A percentile compares a stretch with the other conserved stretches of the same genome.
These are phyloP conservation scores for Graphium colonna DNA, from an alignment of 2,888 invertebrate genomes.

Conservation along the genomic window DNA sequence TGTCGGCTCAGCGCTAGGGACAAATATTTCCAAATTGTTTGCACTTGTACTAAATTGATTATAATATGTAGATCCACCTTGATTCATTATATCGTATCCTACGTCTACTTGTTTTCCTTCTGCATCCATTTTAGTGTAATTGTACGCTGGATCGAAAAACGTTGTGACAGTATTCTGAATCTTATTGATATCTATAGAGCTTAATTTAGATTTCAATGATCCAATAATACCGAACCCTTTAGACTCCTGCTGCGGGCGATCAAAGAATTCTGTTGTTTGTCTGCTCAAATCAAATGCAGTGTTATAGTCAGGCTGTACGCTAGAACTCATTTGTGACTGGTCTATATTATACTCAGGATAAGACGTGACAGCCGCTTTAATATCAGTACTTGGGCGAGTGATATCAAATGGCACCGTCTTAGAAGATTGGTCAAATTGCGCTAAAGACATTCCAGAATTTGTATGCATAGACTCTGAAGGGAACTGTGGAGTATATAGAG, in stretches of 20 bases:
- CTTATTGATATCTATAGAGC: conserved; percentile 68
- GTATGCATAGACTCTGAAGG: conserved; percentile 23
- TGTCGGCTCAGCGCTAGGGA: conserved; percentile 37
- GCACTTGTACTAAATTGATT: conserved; percentile 12
- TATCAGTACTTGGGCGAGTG: conserved; percentile 29
- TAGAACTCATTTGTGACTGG: conserved; percentile 30
- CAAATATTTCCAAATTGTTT: conserved; percentile 49
- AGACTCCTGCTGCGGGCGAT: conserved; percentile 45
- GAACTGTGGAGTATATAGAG: conserved; percentile 52
- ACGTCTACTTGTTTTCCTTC: conserved; percentile 31
- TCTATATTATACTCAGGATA: conserved; percentile 31
- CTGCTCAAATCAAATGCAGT: conserved; percentile 65
- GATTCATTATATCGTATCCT: background rate
- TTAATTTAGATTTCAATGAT: conserved; percentile 69
- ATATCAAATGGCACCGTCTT: conserved; percentile 35
- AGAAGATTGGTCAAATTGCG: background rate
- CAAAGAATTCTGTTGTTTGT: conserved; percentile 46
- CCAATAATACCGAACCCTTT: conserved; percentile 67
- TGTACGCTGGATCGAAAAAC: conserved; percentile 70
- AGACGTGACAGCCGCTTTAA: conserved; percentile 7
- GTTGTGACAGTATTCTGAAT: conserved; percentile 70
- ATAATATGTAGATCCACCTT: conserved; percentile 28
- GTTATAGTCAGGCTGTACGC: conserved; percentile 36
- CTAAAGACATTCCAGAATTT: conserved; percentile 26
- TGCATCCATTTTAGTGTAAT: conserved; percentile 43